These are phyloP conservation scores for Serinus canaria DNA, from an alignment of 2,113 vertebrate genomes.

Conservation along the genomic window DNA sequence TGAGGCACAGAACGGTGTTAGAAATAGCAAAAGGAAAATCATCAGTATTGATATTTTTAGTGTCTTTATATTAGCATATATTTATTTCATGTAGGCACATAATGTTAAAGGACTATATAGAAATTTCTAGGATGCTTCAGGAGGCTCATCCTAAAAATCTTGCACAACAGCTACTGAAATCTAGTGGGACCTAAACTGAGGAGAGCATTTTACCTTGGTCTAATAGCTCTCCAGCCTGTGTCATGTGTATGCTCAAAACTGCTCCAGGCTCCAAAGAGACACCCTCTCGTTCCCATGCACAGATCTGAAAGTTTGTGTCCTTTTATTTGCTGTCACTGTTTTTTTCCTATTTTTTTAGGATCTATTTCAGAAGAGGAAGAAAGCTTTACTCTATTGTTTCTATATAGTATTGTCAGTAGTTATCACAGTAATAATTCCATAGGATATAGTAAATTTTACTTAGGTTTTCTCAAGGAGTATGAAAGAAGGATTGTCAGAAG, in stretches of 20 bases:
- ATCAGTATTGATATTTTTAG: background rate
- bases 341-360: background rate
- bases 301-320: background rate
- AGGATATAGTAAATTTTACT: background rate
- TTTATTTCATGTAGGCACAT: background rate
- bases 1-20: background rate
- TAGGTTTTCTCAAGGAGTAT: background rate
- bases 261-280: background rate
- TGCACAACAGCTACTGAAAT: background rate
- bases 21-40: conserved; percentile 3
- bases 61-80: background rate
- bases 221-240: background rate
- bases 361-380: background rate
- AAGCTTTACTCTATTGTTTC: background rate
- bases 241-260: background rate
- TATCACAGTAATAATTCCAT: background rate
- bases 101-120: background rate
- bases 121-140: background rate
- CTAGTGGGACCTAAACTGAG: background rate
- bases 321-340: background rate
- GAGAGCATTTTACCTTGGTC: background rate
- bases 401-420: background rate
- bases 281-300: background rate
- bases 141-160: background rate
- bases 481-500: background rate